Evolutionary conservation across 2,113 vertebrate genomes (phyloP), one percentile per base, ranked within the genome.

Genomic region (Litocranius walleri): DNA sequence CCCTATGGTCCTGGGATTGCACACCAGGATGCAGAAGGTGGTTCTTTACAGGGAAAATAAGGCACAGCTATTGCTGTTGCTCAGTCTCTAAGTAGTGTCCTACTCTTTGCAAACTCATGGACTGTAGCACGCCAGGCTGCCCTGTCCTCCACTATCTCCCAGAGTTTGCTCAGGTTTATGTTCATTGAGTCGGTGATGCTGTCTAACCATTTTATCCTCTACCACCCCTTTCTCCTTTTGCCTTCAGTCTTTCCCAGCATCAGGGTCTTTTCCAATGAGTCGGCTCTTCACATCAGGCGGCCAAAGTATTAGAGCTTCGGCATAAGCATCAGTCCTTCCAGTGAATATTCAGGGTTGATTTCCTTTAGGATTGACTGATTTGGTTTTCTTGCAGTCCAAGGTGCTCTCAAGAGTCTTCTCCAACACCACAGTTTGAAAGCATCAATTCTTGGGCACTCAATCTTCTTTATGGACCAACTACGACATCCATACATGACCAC

Each of bases 21-120:
- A 45, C 5, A 1, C 23, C 3, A 33, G 30, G 3, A 1, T 13
- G 40, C 50, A 52, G 82, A 19, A 45, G 12, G 21, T 0, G 25
- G n/a, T 30, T 62, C 84, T 81, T 67, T 12, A 12, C 6, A 62
- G 59, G 43, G 43, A 52, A 43, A 80, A 17, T 10, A 56, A 13
- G 23, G 23, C 48, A 21, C 29, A 36, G 45, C 16, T 45, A 7
- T 0, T 77, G 67, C 9, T 3, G 10, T 74, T 43, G 23, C 23
- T 43, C 12, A 15, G 71, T 43, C 12, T 40, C 6, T 43, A 43
- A 77, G 36, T 43, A 25, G 40, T 2, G 0, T 27, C n/a, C 67
- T 23, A 6, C n/a, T 40, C 40, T 74, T 74, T 77, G 40, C 40
- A 77, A 77, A 43, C 23, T 43, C 48, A 48, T 12, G 48, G 48